Percentiles rank a stretch among this genome's conserved stretches.
Evolutionary conservation across 2,113 vertebrate species (phyloP).

Genomic region (Zootoca vivipara): DNA sequence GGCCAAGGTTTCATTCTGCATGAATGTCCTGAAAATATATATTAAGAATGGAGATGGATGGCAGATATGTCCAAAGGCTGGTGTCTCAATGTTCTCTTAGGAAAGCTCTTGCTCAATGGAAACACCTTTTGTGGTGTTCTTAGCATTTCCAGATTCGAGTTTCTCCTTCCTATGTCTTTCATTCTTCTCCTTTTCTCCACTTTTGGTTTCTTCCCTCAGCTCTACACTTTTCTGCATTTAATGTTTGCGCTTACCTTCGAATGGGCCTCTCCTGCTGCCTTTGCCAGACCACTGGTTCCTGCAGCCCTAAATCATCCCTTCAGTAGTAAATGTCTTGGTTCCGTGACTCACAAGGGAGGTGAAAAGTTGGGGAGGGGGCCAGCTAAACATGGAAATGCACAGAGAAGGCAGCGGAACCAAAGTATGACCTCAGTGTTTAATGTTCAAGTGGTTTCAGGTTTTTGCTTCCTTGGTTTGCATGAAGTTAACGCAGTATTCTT

Average conservation of each 20-base stretch:
- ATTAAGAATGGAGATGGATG: not conserved
- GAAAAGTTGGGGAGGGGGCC: conserved; percentile 36
- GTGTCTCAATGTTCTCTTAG: not conserved
- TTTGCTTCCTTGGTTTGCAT: conserved; percentile 52
- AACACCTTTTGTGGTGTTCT: not conserved
- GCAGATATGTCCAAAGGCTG: not conserved
- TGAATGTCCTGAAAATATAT: conserved; percentile 12
- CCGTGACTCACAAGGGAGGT: conserved; percentile 62
- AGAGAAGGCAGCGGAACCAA: not conserved
- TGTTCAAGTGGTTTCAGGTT: conserved; percentile 50
- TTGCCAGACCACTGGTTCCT: conserved; percentile 67
- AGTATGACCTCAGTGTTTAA: conserved; percentile 47
- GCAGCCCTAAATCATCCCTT: conserved; percentile 65
- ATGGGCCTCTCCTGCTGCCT: conserved; percentile 60
- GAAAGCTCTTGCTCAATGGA: conserved; percentile 18
- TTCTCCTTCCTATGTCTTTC: not conserved
- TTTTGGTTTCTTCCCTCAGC: not conserved
- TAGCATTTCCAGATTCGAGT: not conserved
- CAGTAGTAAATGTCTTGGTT: conserved; percentile 63
- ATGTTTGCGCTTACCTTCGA: conserved; percentile 52
- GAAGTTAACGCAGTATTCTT: conserved; percentile 43
- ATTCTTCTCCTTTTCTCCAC: not conserved
- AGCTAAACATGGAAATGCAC: conserved; percentile 36
- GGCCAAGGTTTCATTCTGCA: not conserved
- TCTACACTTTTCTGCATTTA: conserved; percentile 7